A percentile compares a stretch with the other conserved stretches of the same genome.
phyloP scores from a whole-genome alignment of 2,888 invertebrate species.

The Orthonevra nobilis region DNA sequence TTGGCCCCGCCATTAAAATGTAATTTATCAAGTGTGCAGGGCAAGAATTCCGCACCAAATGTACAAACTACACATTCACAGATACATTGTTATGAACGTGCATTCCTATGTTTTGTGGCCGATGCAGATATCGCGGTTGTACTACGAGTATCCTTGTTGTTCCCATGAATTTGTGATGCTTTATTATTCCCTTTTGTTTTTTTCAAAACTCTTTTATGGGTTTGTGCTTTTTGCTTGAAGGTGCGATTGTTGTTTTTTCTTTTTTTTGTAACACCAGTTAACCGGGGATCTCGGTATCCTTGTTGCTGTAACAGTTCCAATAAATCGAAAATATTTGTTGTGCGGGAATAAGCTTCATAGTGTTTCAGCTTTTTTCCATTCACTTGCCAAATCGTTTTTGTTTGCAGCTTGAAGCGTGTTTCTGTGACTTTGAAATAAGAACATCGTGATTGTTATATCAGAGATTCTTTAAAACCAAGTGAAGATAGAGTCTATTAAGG shows the following conservation, averaged over 20 bases:
- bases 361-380: not conserved
- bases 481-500: no score
- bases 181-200: not conserved
- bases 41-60: slow-evolving; percentile 45
- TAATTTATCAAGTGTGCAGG: slow-evolving; percentile 58
- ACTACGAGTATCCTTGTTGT: no score
- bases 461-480: no score
- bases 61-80: no score
- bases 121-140: slow-evolving; percentile 20
- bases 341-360: not conserved
- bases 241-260: slow-evolving; percentile 40
- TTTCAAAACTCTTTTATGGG: slow-evolving; percentile 18
- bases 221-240: slow-evolving; percentile 44
- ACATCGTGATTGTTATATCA: no score
- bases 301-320: not conserved
- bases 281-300: slow-evolving; percentile 21
- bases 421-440: no score
- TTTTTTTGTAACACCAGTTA: slow-evolving; percentile 33
- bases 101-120: slow-evolving; percentile 43
- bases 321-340: slow-evolving; percentile 8
- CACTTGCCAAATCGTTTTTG: no score
- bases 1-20: slow-evolving; percentile 64
- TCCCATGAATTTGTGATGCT: slow-evolving; percentile 28
- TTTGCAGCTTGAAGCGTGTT: no score
- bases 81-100: not conserved